Evolutionary conservation across 37 sponge, comb jelly and placozoan species (phyloP).

Genomic region (Lycopodina hypogea): DNA sequence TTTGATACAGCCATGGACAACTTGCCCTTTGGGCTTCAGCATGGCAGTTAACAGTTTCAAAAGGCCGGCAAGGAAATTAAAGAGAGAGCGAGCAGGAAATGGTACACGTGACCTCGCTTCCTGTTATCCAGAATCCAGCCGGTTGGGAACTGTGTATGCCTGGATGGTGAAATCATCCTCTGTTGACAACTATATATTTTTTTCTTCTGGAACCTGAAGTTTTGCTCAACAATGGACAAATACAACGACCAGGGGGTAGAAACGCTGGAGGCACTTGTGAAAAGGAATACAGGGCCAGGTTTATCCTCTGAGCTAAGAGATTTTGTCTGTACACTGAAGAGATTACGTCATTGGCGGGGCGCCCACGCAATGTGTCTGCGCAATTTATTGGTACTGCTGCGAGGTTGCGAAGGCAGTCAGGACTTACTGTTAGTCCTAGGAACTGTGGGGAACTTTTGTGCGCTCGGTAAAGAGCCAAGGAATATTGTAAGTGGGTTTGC

Average conservation of each 20-base stretch:
- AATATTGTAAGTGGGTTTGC: conserved; percentile 9
- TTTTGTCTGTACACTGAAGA: conserved; percentile 34
- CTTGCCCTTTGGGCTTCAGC: too few relatives aligned
- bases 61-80: too few relatives aligned
- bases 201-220: too few relatives aligned
- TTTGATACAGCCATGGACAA: too few relatives aligned
- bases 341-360: conserved; percentile 32
- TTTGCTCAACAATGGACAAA: conserved; percentile 3
- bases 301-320: conserved; percentile 13
- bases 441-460: conserved; percentile 55
- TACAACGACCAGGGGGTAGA: neutral
- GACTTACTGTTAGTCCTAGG: conserved; percentile 25
- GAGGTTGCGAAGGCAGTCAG: conserved; percentile 1
- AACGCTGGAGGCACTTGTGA: neutral
- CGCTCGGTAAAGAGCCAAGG: conserved; percentile 25
- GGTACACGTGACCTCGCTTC: too few relatives aligned
- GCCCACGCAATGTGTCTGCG: conserved; percentile 29
- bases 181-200: too few relatives aligned
- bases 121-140: too few relatives aligned
- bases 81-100: too few relatives aligned
- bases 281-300: neutral
- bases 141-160: too few relatives aligned
- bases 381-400: conserved; percentile 2
- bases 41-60: too few relatives aligned
- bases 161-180: too few relatives aligned